Percentiles rank a stretch among this genome's conserved stretches.
phyloP scores from a whole-genome alignment of 2,113 vertebrate genomes.

The Camarhynchus parvulus region DNA sequence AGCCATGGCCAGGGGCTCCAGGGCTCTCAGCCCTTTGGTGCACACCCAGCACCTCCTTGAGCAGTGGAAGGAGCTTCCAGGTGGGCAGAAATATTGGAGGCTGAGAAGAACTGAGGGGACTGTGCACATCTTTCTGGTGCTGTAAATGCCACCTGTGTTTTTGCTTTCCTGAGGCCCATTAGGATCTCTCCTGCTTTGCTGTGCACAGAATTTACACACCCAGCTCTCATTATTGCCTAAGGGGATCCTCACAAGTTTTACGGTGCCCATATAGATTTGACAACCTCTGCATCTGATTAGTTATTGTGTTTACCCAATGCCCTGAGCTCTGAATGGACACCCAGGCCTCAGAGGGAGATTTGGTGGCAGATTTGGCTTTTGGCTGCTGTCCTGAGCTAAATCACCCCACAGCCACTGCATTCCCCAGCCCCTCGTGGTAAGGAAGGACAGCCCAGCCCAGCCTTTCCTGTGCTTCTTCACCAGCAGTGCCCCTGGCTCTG shows the following conservation, averaged over 20 bases:
- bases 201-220: constrained; percentile 34
- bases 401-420: background rate
- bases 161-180: background rate
- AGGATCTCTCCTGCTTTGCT: constrained; percentile 41
- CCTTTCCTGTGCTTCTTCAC: background rate
- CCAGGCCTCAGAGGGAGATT: background rate
- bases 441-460: background rate
- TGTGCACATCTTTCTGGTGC: background rate
- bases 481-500: background rate
- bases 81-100: background rate
- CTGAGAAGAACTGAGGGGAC: background rate
- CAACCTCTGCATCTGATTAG: constrained; percentile 50
- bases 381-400: constrained; percentile 8
- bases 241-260: constrained; percentile 64
- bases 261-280: constrained; percentile 41
- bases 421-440: background rate
- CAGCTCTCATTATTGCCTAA: constrained; percentile 50
- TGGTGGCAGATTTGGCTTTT: background rate
- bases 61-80: background rate
- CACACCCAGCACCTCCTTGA: background rate
- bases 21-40: background rate
- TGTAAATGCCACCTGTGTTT: background rate
- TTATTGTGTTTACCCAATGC: background rate
- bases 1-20: rapidly evolving
- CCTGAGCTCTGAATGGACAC: background rate